A percentile compares a stretch with the other conserved stretches of the same genome.
phyloP scores from a whole-genome alignment of 2,113 vertebrate genomes.

The Esox niger region DNA sequence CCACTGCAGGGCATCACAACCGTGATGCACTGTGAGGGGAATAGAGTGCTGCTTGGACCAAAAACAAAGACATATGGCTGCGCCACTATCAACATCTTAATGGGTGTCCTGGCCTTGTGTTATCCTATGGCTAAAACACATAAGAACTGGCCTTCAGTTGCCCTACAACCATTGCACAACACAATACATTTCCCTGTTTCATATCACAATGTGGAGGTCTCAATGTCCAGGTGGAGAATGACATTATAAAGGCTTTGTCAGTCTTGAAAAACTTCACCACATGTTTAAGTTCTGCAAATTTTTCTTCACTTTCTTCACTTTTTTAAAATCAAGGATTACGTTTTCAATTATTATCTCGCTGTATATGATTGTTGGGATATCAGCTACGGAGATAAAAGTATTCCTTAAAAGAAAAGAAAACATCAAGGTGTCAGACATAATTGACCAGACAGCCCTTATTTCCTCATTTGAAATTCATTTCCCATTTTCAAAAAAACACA shows the following conservation, averaged over 20 bases:
- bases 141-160: constrained; percentile 35
- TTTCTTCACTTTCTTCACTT: no score
- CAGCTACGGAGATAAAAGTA: constrained; percentile 1
- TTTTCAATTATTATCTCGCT: no score
- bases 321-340: no score
- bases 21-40: no score
- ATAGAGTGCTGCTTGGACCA: neutral
- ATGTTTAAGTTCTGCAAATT: no score
- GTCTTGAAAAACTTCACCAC: no score
- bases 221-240: neutral
- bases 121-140: constrained; percentile 20
- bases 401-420: constrained; percentile 1
- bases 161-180: constrained; percentile 19
- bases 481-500: constrained; percentile 22
- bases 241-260: neutral
- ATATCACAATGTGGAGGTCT: neutral
- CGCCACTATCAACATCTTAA: constrained; percentile 44
- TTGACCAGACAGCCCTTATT: constrained; percentile 17
- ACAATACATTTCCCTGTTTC: constrained; percentile 21
- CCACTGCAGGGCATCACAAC: constrained; percentile 10
- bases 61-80: constrained; percentile 58
- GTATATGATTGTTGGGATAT: neutral
- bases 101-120: constrained; percentile 35
- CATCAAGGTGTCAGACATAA: constrained; percentile 17
- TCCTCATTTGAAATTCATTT: constrained; percentile 27